Conservation (phyloP, 2,888 invertebrate genomes). For the Chrysolina americana region DNA sequence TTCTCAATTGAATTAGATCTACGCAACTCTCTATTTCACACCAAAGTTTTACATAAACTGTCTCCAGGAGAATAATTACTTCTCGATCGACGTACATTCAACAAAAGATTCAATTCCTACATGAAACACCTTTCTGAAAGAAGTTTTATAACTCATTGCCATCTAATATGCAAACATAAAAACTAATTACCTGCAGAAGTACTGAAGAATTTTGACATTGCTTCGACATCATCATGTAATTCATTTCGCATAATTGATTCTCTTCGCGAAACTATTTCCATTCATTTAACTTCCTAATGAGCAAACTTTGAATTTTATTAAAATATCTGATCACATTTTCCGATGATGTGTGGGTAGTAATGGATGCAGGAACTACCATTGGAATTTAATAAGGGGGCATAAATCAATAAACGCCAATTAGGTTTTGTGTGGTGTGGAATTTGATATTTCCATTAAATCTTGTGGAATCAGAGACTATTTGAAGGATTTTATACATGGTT, state of each 20-base stretch:
- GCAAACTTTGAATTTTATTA: slow-evolving; percentile 8
- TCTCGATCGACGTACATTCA: no score
- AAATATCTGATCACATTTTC: slow-evolving; percentile 21
- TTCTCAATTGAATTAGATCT: no score
- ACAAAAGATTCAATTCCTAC: no score
- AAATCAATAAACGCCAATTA: slow-evolving; percentile 18
- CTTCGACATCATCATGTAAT: background rate
- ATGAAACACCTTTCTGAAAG: no score
- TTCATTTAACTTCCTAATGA: slow-evolving; percentile 6
- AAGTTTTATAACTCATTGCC: background rate
- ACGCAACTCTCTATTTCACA: no score
- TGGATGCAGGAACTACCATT: slow-evolving; percentile 4
- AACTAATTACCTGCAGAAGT: slow-evolving; percentile 8
- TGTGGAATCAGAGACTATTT: no score
- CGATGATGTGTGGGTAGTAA: slow-evolving; percentile 18
- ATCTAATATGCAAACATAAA: background rate
- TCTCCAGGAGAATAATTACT: no score
- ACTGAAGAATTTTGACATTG: background rate
- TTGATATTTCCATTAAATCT: background rate
- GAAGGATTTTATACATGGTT: no score
- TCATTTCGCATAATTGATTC: background rate
- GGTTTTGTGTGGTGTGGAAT: background rate
- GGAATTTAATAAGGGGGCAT: slow-evolving; percentile 19
- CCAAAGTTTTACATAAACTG: no score
- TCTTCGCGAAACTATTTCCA: slow-evolving; percentile 7